phyloP scores from a whole-genome alignment of 1,140 invertebrate genomes.

The Piezodorus guildinii region DNA sequence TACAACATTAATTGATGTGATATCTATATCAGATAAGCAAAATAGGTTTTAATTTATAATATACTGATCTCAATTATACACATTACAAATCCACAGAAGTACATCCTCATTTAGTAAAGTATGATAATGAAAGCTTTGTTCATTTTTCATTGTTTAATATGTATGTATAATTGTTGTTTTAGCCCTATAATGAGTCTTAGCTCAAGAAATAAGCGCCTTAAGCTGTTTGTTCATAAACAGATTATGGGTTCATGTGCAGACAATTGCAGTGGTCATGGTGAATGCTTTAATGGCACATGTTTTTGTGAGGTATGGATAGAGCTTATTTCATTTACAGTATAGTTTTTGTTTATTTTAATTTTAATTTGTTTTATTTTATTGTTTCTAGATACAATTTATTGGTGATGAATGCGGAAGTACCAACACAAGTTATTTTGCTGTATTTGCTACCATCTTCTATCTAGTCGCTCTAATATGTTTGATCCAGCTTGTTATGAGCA shows the following conservation, averaged over 20 bases:
- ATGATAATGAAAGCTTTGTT: too few species aligned
- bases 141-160: too few species aligned
- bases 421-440: slow-evolving; percentile 54
- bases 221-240: not conserved
- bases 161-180: too few species aligned
- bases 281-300: slow-evolving; percentile 22
- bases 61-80: too few species aligned
- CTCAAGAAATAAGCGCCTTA: not conserved
- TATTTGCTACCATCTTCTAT: slow-evolving; percentile 69
- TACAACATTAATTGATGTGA: too few species aligned
- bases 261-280: slow-evolving; percentile 20
- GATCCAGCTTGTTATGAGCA: slow-evolving; percentile 73
- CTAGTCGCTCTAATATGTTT: slow-evolving; percentile 73
- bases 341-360: not conserved
- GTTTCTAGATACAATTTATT: slow-evolving; percentile 51
- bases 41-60: too few species aligned
- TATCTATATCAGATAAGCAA: too few species aligned
- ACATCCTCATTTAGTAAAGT: too few species aligned
- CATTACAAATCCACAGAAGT: too few species aligned
- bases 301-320: slow-evolving; percentile 18
- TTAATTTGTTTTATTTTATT: not conserved
- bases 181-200: not conserved
- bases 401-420: slow-evolving; percentile 48
- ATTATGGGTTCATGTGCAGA: slow-evolving; percentile 1
- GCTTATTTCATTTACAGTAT: not conserved